Percentiles rank a stretch among this genome's conserved stretches.
Conservation (phyloP, 2,797 vertebrate genomes). For the Otolemur crassicaudatus region DNA sequence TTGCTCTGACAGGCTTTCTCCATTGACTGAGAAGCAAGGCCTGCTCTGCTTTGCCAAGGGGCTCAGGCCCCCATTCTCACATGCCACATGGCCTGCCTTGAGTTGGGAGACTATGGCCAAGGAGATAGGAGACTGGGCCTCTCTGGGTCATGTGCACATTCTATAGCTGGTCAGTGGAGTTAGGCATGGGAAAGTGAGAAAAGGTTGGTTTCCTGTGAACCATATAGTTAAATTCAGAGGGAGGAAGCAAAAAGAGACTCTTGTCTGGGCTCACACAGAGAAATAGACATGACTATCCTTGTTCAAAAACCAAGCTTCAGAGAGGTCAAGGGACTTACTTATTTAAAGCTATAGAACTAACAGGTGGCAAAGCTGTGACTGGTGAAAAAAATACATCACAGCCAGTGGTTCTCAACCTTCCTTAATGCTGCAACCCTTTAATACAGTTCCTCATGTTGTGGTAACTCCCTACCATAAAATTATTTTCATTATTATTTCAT, state of each 20-base stretch:
- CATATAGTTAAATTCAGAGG: not conserved
- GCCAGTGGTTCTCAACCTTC: too few species aligned
- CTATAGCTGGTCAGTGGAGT: not conserved
- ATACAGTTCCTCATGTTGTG: too few species aligned
- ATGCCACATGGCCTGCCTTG: not conserved
- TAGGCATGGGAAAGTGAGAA: not conserved
- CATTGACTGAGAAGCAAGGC: not conserved
- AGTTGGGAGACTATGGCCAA: not conserved
- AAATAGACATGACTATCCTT: not conserved
- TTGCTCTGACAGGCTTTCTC: not conserved
- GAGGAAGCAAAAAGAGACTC: not conserved
- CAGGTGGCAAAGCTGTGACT: not conserved
- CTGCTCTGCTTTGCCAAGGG: not conserved
- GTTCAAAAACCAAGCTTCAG: slow-evolving; percentile 15
- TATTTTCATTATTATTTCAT: too few species aligned
- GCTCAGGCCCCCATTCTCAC: not conserved
- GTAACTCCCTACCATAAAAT: too few species aligned
- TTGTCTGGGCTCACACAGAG: not conserved
- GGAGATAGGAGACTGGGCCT: not conserved
- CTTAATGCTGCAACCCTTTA: too few species aligned
- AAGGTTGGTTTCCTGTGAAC: not conserved
- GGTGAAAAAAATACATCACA: not conserved
- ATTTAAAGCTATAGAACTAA: not conserved
- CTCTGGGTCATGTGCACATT: not conserved
- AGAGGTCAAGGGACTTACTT: not conserved